These are phyloP conservation scores for Limnephilus rhombicus DNA, from an alignment of 2,888 invertebrate species.

Conservation along the genomic window DNA sequence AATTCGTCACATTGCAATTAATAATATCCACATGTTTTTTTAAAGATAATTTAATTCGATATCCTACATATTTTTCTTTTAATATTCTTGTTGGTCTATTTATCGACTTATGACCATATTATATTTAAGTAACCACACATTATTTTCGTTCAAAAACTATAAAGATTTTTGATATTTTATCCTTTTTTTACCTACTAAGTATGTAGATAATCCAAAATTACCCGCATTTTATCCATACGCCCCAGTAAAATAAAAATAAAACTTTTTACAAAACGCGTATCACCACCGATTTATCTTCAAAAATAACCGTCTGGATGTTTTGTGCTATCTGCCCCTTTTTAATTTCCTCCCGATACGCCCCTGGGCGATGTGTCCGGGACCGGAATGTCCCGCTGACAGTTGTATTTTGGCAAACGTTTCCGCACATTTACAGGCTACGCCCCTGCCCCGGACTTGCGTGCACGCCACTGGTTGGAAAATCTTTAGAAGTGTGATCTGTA, in stretches of 20 bases:
- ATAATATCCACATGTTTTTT: too few relatives aligned
- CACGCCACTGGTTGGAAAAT: background rate
- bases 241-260: background rate
- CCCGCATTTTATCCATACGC: background rate
- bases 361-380: constrained; percentile 52
- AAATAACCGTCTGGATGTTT: constrained; percentile 8
- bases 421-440: constrained; percentile 53
- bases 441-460: constrained; percentile 42
- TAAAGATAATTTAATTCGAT: too few relatives aligned
- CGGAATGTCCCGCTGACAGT: constrained; percentile 63
- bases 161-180: background rate
- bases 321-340: constrained; percentile 40
- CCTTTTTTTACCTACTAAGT: background rate
- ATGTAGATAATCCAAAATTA: background rate
- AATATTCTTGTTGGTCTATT: background rate
- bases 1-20: too few relatives aligned
- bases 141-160: background rate
- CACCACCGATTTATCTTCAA: background rate
- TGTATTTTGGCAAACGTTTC: constrained; percentile 63
- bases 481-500: background rate
- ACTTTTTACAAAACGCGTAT: background rate
- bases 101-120: background rate
- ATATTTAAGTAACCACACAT: background rate
- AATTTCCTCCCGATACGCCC: constrained; percentile 57
- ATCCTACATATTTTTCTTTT: too few relatives aligned